Percentiles rank a stretch among this genome's conserved stretches.
Evolutionary conservation across 2,888 invertebrate genomes (phyloP).

Genomic region (Norana najaformis): DNA sequence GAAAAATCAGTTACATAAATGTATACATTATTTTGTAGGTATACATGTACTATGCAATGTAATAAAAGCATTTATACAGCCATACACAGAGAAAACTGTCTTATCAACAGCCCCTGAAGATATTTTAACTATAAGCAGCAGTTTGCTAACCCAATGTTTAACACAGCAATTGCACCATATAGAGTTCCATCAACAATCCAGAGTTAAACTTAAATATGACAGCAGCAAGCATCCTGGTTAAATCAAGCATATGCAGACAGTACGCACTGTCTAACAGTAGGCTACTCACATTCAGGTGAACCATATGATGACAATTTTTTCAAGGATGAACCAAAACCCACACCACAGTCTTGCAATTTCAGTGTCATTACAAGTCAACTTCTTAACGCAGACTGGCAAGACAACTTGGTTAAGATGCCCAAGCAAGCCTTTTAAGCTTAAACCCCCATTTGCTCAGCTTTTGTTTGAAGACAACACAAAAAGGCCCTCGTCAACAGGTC

Average conservation of each 20-base stretch:
- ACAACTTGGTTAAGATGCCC: background rate
- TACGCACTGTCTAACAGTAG: background rate
- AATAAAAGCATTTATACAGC: too few species aligned
- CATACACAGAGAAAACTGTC: too few species aligned
- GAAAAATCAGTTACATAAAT: too few species aligned
- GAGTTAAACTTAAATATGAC: too few species aligned
- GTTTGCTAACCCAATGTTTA: too few species aligned
- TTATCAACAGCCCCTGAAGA: too few species aligned
- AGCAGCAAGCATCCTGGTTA: too few species aligned
- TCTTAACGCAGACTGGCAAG: background rate
- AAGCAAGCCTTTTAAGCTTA: background rate
- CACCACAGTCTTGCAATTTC: background rate
- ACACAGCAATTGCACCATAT: too few species aligned
- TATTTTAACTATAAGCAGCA: too few species aligned
- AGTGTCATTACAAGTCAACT: background rate
- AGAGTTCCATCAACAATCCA: too few species aligned
- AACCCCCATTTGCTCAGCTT: background rate
- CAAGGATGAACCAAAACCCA: background rate
- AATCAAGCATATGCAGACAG: background rate
- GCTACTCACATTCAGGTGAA: slow-evolving; percentile 13
- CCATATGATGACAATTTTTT: background rate
- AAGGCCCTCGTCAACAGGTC: background rate
- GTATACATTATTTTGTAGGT: too few species aligned
- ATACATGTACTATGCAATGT: too few species aligned
- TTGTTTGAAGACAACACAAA: background rate